phyloP scores from a whole-genome alignment of 2,113 vertebrate genomes.

The Suricata suricatta region DNA sequence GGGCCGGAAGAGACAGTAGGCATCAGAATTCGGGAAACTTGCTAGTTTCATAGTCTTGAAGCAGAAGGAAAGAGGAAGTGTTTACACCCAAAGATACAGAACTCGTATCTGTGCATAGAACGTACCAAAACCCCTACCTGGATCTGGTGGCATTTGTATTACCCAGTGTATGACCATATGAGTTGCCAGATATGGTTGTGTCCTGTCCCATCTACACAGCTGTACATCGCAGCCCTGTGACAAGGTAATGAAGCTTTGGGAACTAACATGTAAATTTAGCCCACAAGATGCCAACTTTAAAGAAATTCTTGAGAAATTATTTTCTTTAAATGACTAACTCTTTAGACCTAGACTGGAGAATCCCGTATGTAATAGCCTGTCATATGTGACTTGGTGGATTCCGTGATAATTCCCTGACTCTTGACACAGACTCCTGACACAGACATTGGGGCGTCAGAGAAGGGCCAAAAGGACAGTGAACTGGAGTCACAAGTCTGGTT shows the following conservation, averaged over 20 bases:
- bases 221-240: not conserved
- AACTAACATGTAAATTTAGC: not conserved
- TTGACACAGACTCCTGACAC: not conserved
- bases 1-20: not conserved
- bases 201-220: not conserved
- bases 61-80: slow-evolving; percentile 1
- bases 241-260: not conserved
- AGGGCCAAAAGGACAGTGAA: not conserved
- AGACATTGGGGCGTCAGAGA: not conserved
- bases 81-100: not conserved
- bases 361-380: not conserved
- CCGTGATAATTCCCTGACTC: not conserved
- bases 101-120: not conserved
- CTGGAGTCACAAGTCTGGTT: slow-evolving; percentile 23
- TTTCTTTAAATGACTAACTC: slow-evolving; percentile 27
- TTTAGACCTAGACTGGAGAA: not conserved
- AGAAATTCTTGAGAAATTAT: slow-evolving; percentile 18
- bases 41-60: not conserved
- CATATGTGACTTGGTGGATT: not conserved
- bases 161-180: not conserved
- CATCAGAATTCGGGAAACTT: not conserved
- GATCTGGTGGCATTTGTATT: not conserved
- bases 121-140: not conserved
- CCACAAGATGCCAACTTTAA: not conserved
- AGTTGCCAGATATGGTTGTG: not conserved